phyloP scores from a whole-genome alignment of 2,797 vertebrate genomes.

The Myoxocephalus aenaeus region DNA sequence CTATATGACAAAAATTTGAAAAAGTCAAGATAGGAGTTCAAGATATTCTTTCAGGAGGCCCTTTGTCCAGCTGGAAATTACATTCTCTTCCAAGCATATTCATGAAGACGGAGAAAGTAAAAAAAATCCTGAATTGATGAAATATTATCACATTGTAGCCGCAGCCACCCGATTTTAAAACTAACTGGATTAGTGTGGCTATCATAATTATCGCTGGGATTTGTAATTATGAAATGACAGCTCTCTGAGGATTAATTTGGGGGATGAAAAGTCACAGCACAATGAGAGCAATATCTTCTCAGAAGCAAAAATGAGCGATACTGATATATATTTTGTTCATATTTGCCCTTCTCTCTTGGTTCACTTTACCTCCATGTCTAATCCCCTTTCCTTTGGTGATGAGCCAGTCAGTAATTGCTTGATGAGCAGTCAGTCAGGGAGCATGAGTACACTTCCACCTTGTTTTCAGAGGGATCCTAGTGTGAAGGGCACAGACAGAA shows the following conservation, averaged over 20 bases:
- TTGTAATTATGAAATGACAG: slow-evolving; percentile 66
- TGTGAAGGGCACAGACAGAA: slow-evolving; percentile 81
- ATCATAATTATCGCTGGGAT: slow-evolving; percentile 65
- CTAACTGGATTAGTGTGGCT: slow-evolving; percentile 58
- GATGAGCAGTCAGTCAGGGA: slow-evolving; percentile 67
- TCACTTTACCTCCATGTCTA: slow-evolving; percentile 62
- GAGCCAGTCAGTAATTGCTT: slow-evolving; percentile 77
- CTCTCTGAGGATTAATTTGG: slow-evolving; percentile 66
- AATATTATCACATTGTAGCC: slow-evolving; percentile 14
- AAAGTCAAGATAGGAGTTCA: neutral
- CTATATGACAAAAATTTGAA: neutral
- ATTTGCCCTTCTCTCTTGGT: slow-evolving; percentile 55
- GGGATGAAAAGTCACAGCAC: slow-evolving; percentile 49
- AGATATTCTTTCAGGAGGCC: neutral
- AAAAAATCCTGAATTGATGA: neutral
- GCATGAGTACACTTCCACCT: slow-evolving; percentile 67
- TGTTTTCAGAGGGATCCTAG: slow-evolving; percentile 71
- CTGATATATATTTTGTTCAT: slow-evolving; percentile 37
- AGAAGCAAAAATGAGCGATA: slow-evolving; percentile 47
- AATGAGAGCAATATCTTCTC: slow-evolving; percentile 40
- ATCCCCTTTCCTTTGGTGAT: slow-evolving; percentile 68
- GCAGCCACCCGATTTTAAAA: slow-evolving; percentile 31
- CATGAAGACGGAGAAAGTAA: neutral
- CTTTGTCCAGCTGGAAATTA: slow-evolving; percentile 8
- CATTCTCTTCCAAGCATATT: neutral